Evolutionary conservation across 2,113 vertebrate species (phyloP).

Genomic region (Pleuronectes platessa): DNA sequence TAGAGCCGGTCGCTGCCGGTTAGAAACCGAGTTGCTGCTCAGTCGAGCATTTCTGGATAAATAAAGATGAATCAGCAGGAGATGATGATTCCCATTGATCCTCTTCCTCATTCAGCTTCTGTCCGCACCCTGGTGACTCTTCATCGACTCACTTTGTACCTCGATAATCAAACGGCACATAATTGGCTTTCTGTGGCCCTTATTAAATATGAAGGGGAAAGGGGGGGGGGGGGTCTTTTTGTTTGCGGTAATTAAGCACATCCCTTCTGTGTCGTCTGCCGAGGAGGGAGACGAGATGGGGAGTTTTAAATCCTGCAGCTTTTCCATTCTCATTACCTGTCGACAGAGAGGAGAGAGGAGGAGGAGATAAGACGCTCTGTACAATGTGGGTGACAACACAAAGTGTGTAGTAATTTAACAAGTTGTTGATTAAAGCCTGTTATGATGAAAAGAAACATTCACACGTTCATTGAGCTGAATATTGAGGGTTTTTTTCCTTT

Average conservation of each 20-base stretch:
- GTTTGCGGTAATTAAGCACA: conserved; percentile 59
- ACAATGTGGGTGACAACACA: background rate
- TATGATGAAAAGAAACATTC: background rate
- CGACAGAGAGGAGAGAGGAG: conserved; percentile 15
- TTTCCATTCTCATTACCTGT: conserved; percentile 41
- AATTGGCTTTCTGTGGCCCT: conserved; percentile 69
- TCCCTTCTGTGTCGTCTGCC: conserved; percentile 11
- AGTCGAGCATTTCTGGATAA: conserved; percentile 34
- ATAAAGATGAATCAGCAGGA: conserved; percentile 41
- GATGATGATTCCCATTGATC: conserved; percentile 61
- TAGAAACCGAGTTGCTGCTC: background rate
- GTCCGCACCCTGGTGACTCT: conserved; percentile 17
- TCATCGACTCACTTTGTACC: conserved; percentile 52
- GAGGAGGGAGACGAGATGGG: conserved; percentile 28
- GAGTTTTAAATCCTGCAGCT: conserved; percentile 43
- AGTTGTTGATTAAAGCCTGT: background rate
- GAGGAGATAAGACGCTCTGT: too few species aligned
- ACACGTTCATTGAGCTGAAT: background rate
- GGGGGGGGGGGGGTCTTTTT: conserved; percentile 32
- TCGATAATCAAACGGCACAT: conserved; percentile 53
- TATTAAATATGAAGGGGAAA: conserved; percentile 50
- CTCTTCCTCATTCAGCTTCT: conserved; percentile 46
- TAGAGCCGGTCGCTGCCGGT: conserved; percentile 10
- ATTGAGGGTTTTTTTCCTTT: background rate
- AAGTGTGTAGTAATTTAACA: background rate